These are phyloP conservation scores for Chaenogobius annularis DNA, from an alignment of 2,113 vertebrate species.

Conservation along the genomic window DNA sequence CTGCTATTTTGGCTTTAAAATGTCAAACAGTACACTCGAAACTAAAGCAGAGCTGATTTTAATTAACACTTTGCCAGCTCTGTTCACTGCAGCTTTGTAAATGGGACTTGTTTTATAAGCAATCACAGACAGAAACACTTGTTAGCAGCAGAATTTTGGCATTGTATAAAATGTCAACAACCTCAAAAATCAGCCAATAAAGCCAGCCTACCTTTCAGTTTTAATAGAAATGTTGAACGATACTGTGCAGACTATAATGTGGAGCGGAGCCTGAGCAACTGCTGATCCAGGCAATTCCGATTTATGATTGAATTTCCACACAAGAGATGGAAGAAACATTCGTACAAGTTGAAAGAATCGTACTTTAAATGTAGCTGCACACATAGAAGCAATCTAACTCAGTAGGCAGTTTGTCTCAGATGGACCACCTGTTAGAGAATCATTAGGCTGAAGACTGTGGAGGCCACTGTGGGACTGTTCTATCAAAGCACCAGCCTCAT, in stretches of 20 bases:
- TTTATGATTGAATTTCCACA: constrained; percentile 3
- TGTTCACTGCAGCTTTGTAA: constrained; percentile 42
- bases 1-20: neutral
- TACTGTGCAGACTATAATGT: neutral
- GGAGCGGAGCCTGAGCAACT: constrained; percentile 6
- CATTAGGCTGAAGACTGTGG: constrained; percentile 51
- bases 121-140: constrained; percentile 12
- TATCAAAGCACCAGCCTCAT: constrained; percentile 62
- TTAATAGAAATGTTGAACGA: constrained; percentile 10
- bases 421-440: constrained; percentile 14
- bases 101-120: constrained; percentile 34
- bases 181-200: constrained; percentile 14
- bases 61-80: constrained; percentile 54
- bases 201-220: constrained; percentile 9
- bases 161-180: constrained; percentile 17
- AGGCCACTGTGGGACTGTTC: constrained; percentile 54
- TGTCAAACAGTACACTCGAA: neutral
- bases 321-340: neutral
- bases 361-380: constrained; percentile 3
- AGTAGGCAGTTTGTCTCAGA: neutral
- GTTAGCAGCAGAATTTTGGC: constrained; percentile 13
- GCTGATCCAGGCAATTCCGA: constrained; percentile 15
- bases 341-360: constrained; percentile 11
- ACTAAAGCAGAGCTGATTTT: constrained; percentile 53
- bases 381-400: constrained; percentile 12